Evolutionary conservation across 1,140 invertebrate genomes (phyloP).

Genomic region (Scaptomyza pallida): DNA sequence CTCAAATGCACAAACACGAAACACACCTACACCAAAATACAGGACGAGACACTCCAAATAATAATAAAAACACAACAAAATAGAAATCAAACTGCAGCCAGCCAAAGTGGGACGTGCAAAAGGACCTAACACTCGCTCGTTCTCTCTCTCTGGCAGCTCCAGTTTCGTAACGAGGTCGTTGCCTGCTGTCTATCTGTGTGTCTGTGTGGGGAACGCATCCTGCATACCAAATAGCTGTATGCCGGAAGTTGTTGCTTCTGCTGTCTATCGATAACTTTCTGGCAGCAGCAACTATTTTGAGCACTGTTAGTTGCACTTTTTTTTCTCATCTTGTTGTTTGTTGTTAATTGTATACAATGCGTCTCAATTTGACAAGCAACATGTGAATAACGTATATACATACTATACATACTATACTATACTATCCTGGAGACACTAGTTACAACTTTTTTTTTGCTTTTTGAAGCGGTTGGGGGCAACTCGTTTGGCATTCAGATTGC

Average conservation of each 20-base stretch:
- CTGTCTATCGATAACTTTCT: constrained; percentile 60
- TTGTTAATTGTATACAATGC: constrained; percentile 59
- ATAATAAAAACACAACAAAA: constrained; percentile 6
- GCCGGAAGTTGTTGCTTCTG: constrained; percentile 56
- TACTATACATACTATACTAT: constrained; percentile 7
- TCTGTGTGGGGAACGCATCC: constrained; percentile 53
- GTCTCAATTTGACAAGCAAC: constrained; percentile 78
- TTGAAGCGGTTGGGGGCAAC: constrained; percentile 4
- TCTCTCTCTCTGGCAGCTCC: constrained; percentile 46
- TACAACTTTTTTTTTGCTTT: constrained; percentile 7
- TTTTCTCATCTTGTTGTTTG: no score
- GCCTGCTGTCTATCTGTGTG: constrained; percentile 39
- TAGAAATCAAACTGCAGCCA: constrained; percentile 51
- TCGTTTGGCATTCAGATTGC: constrained; percentile 83
- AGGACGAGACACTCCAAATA: constrained; percentile 29
- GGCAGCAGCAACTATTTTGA: constrained; percentile 61
- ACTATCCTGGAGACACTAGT: constrained; percentile 25
- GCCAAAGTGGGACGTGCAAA: constrained; percentile 46
- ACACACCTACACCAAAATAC: constrained; percentile 62
- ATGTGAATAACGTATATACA: constrained; percentile 43
- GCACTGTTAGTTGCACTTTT: constrained; percentile 47
- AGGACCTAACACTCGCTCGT: constrained; percentile 5
- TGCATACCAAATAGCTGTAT: constrained; percentile 70
- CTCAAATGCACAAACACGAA: constrained; percentile 79
- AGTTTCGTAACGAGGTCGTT: constrained; percentile 79